Base-by-base conservation (phyloP, 2,888 invertebrate species). In the Stegana nigrithorax region DNA sequence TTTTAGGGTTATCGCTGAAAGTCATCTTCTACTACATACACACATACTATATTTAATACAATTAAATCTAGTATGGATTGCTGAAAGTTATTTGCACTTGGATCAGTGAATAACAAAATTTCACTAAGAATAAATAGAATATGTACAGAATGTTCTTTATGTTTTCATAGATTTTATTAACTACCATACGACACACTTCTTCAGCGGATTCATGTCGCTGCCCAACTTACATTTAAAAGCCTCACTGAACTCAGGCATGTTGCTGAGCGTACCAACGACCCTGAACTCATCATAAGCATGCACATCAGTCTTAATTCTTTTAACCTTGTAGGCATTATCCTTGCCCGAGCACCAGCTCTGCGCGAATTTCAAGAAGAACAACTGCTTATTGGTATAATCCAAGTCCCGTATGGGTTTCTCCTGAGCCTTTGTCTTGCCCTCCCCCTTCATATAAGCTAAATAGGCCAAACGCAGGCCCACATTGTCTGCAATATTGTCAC, bases 311-410 rank as follows among this genome's bases (percentile, higher is more conserved):
- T 95, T 92, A 67, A 97, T 91, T 83, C 94, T 92, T 1, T 65
- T 64, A 19, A 83, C 3, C 53, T 78, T 78, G 2, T 67, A 72
- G 1, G 72, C 74, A 7, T 63, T 67, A 53, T 77, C 80, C 27
- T 71, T 72, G 6, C 83, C 83, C n/a, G 78, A 73, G 62, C 83
- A 83, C 83, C 83, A 83, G 1, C 75, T 75, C 89, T 97, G 97
- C 6, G 97, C 97, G 84, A 97, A 97, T 63, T 96, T 96, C 44
- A 97, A 89, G 83, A 97, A 97, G 87, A 97, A 97, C 32, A 97
- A 87, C 81, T 97, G 97, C 50, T 93, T 90, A 81, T 97, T 96
- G 29, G 92, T 95, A 70, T 95, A 89, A 71, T 92, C 90, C 1
- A 97, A 85, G 4, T 96, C 97, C 0, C 94, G 94, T 3, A 97